A percentile compares a stretch with the other conserved stretches of the same genome.
Conservation (phyloP, 2,113 vertebrate genomes). For the Ciconia stormi region DNA sequence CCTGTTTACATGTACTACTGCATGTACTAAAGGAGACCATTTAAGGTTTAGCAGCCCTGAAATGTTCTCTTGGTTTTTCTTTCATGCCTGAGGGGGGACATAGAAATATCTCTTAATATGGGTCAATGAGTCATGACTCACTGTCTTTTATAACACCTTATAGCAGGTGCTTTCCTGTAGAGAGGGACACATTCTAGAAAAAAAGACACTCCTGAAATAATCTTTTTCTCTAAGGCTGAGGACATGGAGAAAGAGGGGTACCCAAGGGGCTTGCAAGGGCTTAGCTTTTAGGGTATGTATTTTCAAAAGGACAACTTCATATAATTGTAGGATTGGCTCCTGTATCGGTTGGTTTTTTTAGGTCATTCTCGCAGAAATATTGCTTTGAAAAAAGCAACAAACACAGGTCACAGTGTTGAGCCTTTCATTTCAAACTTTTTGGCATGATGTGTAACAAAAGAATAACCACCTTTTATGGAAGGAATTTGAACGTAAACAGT, state of each 20-base stretch:
- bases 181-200: neutral
- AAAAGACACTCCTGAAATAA: neutral
- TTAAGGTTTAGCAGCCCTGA: neutral
- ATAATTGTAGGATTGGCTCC: neutral
- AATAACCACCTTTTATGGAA: neutral
- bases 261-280: neutral
- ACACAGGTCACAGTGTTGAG: fast-evolving
- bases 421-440: neutral
- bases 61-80: neutral
- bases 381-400: neutral
- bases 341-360: neutral
- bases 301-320: neutral
- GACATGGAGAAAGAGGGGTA: neutral
- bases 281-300: neutral
- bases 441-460: neutral
- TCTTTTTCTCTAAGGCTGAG: neutral
- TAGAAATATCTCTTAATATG: neutral
- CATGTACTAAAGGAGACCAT: too few species aligned
- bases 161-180: neutral
- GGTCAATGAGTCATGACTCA: neutral
- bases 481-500: neutral
- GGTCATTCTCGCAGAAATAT: neutral
- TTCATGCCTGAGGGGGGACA: neutral
- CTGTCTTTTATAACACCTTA: neutral
- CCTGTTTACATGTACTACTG: neutral